Evolutionary conservation across 1,140 invertebrate species (phyloP).

Genomic region (Procambarus virginalis): DNA sequence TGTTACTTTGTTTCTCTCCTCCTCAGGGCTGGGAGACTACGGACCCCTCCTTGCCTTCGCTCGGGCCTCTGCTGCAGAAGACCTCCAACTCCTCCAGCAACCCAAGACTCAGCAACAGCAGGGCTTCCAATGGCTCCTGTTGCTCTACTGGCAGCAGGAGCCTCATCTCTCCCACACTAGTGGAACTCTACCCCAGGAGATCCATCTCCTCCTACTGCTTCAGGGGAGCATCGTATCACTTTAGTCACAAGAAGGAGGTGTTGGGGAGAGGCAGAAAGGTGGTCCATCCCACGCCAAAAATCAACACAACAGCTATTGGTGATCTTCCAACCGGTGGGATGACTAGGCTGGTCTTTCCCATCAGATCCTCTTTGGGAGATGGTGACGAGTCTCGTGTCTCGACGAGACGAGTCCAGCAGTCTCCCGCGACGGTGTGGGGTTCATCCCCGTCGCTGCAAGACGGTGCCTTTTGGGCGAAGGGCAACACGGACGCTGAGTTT

Average conservation of each 20-base stretch:
- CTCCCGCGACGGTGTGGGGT: not conserved
- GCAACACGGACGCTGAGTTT: not conserved
- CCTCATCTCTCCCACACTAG: slow-evolving; percentile 6
- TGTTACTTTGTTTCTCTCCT: not conserved
- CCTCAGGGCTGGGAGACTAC: slow-evolving; percentile 9
- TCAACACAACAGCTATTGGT: not conserved
- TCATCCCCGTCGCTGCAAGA: not conserved
- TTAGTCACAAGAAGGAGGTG: not conserved
- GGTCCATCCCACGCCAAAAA: not conserved
- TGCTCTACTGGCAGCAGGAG: slow-evolving; percentile 36
- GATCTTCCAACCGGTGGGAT: not conserved
- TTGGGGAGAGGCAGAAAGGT: not conserved
- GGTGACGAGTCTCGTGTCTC: not conserved
- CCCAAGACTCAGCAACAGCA: not conserved
- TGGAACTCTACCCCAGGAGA: slow-evolving; percentile 17
- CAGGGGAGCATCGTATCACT: slow-evolving; percentile 11
- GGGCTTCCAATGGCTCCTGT: not conserved
- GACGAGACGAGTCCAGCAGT: not conserved
- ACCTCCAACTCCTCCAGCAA: slow-evolving; percentile 33
- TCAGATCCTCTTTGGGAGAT: not conserved
- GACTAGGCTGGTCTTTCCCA: not conserved
- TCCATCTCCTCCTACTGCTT: slow-evolving; percentile 48
- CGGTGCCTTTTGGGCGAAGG: not conserved
- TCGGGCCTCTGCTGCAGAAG: slow-evolving; percentile 38
- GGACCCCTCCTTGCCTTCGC: slow-evolving; percentile 21